phyloP scores from a whole-genome alignment of 2,113 vertebrate genomes.

The Corvus hawaiiensis region DNA sequence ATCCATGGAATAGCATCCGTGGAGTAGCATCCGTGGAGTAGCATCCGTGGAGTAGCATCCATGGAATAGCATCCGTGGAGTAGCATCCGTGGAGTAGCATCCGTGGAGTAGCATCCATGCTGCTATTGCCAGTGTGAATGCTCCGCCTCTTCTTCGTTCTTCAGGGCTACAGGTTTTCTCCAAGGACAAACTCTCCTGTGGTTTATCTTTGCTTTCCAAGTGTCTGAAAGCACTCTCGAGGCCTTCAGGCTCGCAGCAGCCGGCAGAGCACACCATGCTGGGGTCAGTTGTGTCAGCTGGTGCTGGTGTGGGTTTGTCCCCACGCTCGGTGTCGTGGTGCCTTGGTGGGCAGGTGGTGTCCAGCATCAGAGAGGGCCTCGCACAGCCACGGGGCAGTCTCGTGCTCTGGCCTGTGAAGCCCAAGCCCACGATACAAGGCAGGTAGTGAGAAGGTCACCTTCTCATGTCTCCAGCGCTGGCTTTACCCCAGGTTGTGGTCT shows the following conservation, averaged over 20 bases:
- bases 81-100: not conserved
- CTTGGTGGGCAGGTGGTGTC: not conserved
- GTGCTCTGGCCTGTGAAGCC: not conserved
- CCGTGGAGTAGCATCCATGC: not conserved
- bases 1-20: too few relatives aligned
- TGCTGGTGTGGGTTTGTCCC: not conserved
- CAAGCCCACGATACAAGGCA: not conserved
- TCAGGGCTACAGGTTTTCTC: not conserved
- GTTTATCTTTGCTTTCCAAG: not conserved
- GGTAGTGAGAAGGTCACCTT: not conserved
- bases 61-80: too few relatives aligned
- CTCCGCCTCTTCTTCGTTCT: not conserved
- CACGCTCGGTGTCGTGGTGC: accelerated
- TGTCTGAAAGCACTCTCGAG: not conserved
- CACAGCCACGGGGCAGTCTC: accelerated
- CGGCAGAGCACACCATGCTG: not conserved
- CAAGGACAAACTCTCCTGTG: not conserved
- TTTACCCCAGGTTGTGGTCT: not conserved
- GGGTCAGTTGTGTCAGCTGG: not conserved
- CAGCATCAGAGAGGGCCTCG: not conserved
- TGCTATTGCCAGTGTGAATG: not conserved
- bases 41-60: not conserved
- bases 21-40: not conserved
- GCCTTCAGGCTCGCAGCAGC: not conserved
- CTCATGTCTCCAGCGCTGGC: not conserved